Base-by-base conservation (phyloP, 2,888 invertebrate genomes). In the Polymixis flavicincta region DNA sequence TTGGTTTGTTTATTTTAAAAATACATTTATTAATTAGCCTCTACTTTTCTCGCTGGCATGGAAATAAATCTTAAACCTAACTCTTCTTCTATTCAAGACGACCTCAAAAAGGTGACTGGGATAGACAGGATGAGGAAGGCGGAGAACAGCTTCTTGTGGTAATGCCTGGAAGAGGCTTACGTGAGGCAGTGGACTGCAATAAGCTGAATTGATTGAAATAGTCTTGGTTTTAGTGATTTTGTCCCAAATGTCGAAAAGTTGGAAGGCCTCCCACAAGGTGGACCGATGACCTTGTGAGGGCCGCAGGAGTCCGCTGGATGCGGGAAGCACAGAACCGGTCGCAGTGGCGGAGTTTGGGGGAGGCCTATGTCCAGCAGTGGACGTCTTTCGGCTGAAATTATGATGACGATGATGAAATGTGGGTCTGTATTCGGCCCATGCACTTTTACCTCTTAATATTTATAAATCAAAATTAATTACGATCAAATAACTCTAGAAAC, bases 401-500 rank as follows among this genome's bases (percentile, higher is more conserved):
- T n/a, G n/a, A n/a, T n/a, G n/a, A n/a, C n/a, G n/a, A n/a, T n/a
- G n/a, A n/a, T n/a, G n/a, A n/a, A n/a, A n/a, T n/a, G n/a, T n/a
- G n/a, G n/a, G n/a, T n/a, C n/a, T n/a, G n/a, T n/a, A n/a, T n/a
- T n/a, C n/a, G n/a, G n/a, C n/a, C n/a, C n/a, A n/a, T n/a, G n/a
- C n/a, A n/a, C n/a, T 32, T 32, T 48, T 50, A 25, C 13, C 3
- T 19, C 14, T 17, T 22, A 55, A 19, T 0, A 42, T 11, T 45
- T 7, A 19, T 8, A 52, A 50, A 6, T 4, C 7, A 60, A 45
- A 14, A 37, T 45, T 45, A 0, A 45, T 79, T 59, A 79, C 8
- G 9, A 48, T 45, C 25, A 48, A 14, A 80, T 48, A 37, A 74
- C 54, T 73, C 42, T 48, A 59, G 3, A 54, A 42, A 65, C 25